Evolutionary conservation across 2,797 vertebrate species (phyloP), one percentile per base, ranked within the genome.

Genomic region (Bryconaethiops microstoma): DNA sequence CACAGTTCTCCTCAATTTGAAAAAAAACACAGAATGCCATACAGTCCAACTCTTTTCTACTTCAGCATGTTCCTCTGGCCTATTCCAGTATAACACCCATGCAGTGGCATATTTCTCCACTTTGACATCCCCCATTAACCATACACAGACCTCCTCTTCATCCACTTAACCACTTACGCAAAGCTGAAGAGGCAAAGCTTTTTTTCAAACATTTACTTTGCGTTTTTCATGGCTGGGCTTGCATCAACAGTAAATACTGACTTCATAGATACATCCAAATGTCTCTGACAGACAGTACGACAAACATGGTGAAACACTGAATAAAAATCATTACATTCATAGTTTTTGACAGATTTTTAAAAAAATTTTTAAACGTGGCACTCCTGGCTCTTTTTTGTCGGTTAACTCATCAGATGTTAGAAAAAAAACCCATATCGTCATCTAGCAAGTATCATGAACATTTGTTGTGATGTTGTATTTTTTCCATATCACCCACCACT

Each of bases 1-100:
- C 60, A 8, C 6, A 77, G 23, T 42, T 67, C 70, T 62, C 59
- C 70, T 35, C 23, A 67, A 75, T 68, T 81, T 72, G 42, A 39
- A 39, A 35, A 39, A 35, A 57, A 77, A 63, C n/a, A 45, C 40
- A 68, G 19, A 60, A 73, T 40, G n/a, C 21, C 69, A 52, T 68
- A 78, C 21, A 23, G 29, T 50, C 5, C 45, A 64, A 59, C 70
- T 78, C 64, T 48, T 55, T 8, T 21, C 7, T 59, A 25, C 21
- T 79, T 9, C 73, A 67, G 42, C 45, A n/a, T 48, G 40, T 21
- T 5, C 19, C 39, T 25, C 21, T 29, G 7, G 10, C 54, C 7
- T 60, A 21, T 39, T 39, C 25, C 1, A 52, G 5, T 16, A 17
- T 21, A 52, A 16, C 13, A 52, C 16, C 7, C 0, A 55, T 52